Evolutionary conservation across 2,113 vertebrate genomes (phyloP).

Genomic region (Panthera leo): DNA sequence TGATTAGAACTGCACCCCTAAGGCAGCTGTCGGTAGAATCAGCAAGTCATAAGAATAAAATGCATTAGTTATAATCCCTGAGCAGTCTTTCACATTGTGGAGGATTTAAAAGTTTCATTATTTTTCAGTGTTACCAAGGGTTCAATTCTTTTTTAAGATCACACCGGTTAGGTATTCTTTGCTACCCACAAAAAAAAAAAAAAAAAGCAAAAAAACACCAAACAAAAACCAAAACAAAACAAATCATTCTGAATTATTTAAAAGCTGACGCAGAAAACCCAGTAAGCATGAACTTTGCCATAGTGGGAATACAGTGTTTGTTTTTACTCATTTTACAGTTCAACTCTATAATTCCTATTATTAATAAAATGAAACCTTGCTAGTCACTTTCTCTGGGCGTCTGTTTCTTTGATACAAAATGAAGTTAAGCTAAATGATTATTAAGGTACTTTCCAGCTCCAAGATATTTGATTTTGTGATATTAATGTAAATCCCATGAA

Average conservation of each 20-base stretch:
- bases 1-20: slow-evolving; percentile 74
- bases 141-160: slow-evolving; percentile 73
- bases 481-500: not conserved
- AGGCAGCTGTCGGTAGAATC: slow-evolving; percentile 58
- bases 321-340: slow-evolving; percentile 34
- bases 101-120: slow-evolving; percentile 78
- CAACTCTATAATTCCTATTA: slow-evolving; percentile 31
- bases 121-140: slow-evolving; percentile 75
- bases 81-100: slow-evolving; percentile 75
- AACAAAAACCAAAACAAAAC: slow-evolving; percentile 21
- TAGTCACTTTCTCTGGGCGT: slow-evolving; percentile 13
- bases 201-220: not conserved
- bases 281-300: slow-evolving; percentile 57
- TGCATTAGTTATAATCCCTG: slow-evolving; percentile 65
- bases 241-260: slow-evolving; percentile 64
- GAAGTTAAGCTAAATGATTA: slow-evolving; percentile 1
- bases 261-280: slow-evolving; percentile 34
- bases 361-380: slow-evolving; percentile 34
- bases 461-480: not conserved
- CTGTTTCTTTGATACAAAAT: slow-evolving; percentile 23
- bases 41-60: slow-evolving; percentile 77
- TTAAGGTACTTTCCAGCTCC: slow-evolving; percentile 12
- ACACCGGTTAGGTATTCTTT: slow-evolving; percentile 63
- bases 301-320: slow-evolving; percentile 1
- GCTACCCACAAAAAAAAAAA: slow-evolving; percentile 20